Base-by-base conservation (phyloP, 2,888 invertebrate genomes). In the Tenthredo livida region DNA sequence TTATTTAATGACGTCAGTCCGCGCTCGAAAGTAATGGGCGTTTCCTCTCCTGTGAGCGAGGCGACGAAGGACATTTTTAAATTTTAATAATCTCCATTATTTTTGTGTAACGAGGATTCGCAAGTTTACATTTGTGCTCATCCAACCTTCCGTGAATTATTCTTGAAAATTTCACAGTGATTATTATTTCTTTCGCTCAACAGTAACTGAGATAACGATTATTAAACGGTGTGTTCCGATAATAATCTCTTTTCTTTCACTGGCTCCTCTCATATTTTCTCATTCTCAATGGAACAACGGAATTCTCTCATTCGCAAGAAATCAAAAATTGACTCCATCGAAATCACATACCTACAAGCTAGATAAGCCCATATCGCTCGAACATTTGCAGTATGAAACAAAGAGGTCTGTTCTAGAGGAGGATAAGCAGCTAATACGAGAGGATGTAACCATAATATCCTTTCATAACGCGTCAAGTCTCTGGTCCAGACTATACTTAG, bases 61-160 rank as follows among this genome's bases (percentile, higher is more conserved):
- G 83, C 65, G 67, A 40, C 61, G 61, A 40, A 80, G 67, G 47
- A 83, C 67, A 70, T 83, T 83, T 83, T 83, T 50, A 83, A 83
- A 83, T 87, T 86, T 85, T 87, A 85, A 87, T 88, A 87, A 87
- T 88, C 86, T 88, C 85, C 87, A 87, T 88, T 89, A 88, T 88
- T 87, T 87, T 87, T 87, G 86, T 86, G 77, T 86, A 88, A 89
- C 87, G 88, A 88, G 87, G 47, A 58, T 86, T 86, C 84, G 77
- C 78, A 86, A 75, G 84, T 75, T 78, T 82, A 70, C 75, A 86
- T 70, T 75, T 78, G 72, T 47, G 67, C 58, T 61, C 84, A 54
- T 25, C 67, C 85, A 85, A 67, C 85, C 84, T 82, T 84, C 72
- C 85, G 86, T 85, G 85, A 87, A 88, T 86, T 88, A 88, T 86